Conservation (phyloP, 2,888 invertebrate species). For the Steinernema carpocapsae region DNA sequence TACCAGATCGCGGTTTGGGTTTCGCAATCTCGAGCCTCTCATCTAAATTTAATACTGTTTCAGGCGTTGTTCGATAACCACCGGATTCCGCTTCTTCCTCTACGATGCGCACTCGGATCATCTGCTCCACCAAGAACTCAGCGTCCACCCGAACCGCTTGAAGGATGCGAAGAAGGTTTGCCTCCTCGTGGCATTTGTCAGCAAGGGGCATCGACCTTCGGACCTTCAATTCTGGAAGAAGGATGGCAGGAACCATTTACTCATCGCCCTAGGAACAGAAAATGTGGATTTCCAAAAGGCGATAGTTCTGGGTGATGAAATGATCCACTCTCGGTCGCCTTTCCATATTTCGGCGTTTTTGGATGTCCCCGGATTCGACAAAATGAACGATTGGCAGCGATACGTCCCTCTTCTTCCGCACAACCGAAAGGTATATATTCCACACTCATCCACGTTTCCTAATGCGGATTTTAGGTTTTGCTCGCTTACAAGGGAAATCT, state of each 20-base stretch:
- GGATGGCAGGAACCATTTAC: conserved; percentile 50
- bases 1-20: not conserved
- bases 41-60: not conserved
- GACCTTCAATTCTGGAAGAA: conserved; percentile 36
- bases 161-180: conserved; percentile 45
- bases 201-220: conserved; percentile 20
- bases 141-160: conserved; percentile 22
- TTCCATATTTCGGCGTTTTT: not conserved
- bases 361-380: not conserved
- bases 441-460: not conserved
- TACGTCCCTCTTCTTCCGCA: conserved; percentile 9
- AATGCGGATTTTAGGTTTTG: conserved; percentile 10
- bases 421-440: not conserved
- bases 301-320: not conserved
- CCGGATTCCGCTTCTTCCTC: conserved; percentile 48
- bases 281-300: not conserved
- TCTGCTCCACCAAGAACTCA: conserved; percentile 38
- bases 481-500: not conserved
- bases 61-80: conserved; percentile 53
- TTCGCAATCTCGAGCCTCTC: too few relatives aligned
- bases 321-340: not conserved
- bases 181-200: conserved; percentile 44
- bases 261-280: conserved; percentile 16
- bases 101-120: conserved; percentile 37
- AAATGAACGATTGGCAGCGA: conserved; percentile 1